These are phyloP conservation scores for Sterna hirundo DNA, from an alignment of 2,113 vertebrate genomes.

Conservation along the genomic window DNA sequence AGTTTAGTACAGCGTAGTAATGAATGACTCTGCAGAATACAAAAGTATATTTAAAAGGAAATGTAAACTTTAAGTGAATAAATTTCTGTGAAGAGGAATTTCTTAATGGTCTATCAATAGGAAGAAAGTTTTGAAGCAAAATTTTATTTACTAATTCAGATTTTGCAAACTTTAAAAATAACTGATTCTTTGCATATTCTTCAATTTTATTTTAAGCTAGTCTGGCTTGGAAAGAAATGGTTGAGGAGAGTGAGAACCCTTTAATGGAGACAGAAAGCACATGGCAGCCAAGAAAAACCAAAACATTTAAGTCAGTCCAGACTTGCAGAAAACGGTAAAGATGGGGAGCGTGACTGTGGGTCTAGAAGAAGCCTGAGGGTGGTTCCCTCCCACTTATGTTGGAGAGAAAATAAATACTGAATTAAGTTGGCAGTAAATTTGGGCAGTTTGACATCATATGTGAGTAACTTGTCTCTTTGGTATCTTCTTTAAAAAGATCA, in stretches of 20 bases:
- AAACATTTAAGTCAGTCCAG: not conserved
- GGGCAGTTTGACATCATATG: not conserved
- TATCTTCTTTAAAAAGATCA: not conserved
- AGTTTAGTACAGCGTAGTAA: not conserved
- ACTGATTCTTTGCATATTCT: not conserved
- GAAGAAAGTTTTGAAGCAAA: not conserved
- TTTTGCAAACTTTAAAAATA: not conserved
- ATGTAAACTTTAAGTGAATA: not conserved
- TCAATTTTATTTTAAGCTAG: not conserved
- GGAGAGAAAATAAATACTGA: not conserved
- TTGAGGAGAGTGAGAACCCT: not conserved
- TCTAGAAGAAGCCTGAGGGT: not conserved
- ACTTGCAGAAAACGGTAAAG: not conserved
- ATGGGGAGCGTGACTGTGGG: not conserved
- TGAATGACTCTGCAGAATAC: not conserved
- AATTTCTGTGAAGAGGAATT: not conserved
- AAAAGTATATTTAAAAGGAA: not conserved
- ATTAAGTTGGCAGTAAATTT: not conserved
- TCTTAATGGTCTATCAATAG: not conserved
- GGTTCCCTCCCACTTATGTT: not conserved
- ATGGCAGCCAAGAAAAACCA: not conserved
- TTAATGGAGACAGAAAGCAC: fast-evolving
- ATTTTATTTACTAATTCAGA: not conserved
- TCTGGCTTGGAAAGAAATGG: not conserved
- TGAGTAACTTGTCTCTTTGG: not conserved